These are phyloP conservation scores for Microtus pennsylvanicus DNA, from an alignment of 2,113 vertebrate species.

Conservation along the genomic window DNA sequence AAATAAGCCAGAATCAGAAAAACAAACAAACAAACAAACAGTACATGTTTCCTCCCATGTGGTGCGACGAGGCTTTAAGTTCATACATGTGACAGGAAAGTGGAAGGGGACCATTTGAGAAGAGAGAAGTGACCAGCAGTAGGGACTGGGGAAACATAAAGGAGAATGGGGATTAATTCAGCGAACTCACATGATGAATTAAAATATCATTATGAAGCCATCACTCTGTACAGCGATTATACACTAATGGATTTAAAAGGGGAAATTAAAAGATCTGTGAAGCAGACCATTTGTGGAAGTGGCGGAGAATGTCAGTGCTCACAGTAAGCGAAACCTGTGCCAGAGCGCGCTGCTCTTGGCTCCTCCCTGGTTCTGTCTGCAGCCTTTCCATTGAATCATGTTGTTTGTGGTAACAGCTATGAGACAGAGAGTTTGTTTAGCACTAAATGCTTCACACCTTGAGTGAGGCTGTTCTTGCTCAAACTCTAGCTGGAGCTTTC, in stretches of 20 bases:
- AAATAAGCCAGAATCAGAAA: neutral
- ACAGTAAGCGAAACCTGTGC: neutral
- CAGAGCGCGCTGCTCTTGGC: neutral
- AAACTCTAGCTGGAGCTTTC: conserved; percentile 9
- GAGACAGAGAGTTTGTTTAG: neutral
- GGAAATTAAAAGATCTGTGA: neutral
- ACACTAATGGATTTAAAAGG: neutral
- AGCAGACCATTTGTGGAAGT: neutral
- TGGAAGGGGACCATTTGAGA: neutral
- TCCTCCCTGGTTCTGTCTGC: neutral
- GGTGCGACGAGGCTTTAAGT: neutral
- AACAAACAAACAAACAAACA: neutral
- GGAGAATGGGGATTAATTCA: neutral
- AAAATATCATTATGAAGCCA: neutral
- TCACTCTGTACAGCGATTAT: neutral
- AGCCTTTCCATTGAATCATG: neutral
- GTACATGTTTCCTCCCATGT: no score
- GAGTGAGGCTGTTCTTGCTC: neutral
- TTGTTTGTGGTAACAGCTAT: neutral
- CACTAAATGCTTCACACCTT: conserved; percentile 45
- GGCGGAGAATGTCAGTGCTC: neutral
- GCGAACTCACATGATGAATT: neutral
- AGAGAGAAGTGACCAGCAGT: no score
- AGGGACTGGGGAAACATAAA: neutral
- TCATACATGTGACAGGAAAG: neutral